Percentiles rank a stretch among this genome's conserved stretches.
Evolutionary conservation across 2,113 vertebrate species (phyloP).

Genomic region (Felis chaus): DNA sequence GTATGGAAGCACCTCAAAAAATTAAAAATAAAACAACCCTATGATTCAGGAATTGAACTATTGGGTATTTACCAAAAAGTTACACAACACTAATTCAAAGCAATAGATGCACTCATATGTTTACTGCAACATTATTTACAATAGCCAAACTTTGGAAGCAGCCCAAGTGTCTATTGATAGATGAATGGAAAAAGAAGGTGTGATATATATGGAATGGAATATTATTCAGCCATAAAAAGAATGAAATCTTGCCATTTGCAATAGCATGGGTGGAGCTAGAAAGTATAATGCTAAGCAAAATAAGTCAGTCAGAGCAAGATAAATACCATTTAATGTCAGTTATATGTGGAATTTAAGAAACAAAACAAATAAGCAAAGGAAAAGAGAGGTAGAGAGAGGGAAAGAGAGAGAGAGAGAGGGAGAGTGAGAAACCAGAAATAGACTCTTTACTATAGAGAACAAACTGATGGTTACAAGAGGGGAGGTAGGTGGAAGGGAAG

Average conservation of each 20-base stretch:
- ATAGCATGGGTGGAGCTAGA: background rate
- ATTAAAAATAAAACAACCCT: background rate
- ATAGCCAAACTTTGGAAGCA: background rate
- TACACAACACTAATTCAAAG: background rate
- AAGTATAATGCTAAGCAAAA: background rate
- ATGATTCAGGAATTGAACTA: background rate
- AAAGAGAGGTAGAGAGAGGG: background rate
- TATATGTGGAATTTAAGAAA: background rate
- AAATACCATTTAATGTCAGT: background rate
- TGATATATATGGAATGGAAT: background rate
- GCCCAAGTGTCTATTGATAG: background rate
- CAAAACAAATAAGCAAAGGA: background rate
- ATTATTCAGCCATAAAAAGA: background rate
- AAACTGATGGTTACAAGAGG: background rate
- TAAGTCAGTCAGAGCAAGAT: background rate
- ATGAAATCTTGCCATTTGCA: background rate
- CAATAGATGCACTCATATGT: background rate
- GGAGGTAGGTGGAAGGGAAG: background rate
- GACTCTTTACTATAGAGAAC: background rate
- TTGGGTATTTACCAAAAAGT: background rate
- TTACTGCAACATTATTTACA: background rate
- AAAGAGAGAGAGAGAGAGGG: background rate
- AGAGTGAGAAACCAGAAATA: background rate
- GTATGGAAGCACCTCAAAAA: background rate
- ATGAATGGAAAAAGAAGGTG: background rate